Evolutionary conservation across 2,888 invertebrate genomes (phyloP).

Genomic region (Pemphredon lugubris): DNA sequence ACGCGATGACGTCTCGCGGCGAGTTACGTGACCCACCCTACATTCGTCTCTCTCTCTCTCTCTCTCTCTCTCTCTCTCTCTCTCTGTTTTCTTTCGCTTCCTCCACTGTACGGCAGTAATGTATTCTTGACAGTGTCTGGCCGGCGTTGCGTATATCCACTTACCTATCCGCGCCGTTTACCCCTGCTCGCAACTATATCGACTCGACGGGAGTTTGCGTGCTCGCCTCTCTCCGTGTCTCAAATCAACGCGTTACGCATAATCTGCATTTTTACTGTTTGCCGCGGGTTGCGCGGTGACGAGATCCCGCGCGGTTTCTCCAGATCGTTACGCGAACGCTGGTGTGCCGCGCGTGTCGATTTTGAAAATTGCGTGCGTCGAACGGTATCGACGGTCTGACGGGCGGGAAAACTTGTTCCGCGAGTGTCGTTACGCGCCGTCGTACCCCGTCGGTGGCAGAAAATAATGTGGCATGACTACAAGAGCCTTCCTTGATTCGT

Average conservation of each 20-base stretch:
- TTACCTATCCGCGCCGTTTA: too few relatives aligned
- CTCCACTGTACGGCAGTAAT: too few relatives aligned
- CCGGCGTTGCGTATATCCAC: too few relatives aligned
- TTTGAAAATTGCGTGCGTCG: conserved; percentile 24
- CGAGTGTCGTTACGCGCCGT: conserved; percentile 40
- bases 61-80: too few relatives aligned
- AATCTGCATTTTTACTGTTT: too few relatives aligned
- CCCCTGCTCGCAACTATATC: background rate
- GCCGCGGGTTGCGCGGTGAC: background rate
- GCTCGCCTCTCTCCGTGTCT: background rate
- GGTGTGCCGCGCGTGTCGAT: conserved; percentile 4
- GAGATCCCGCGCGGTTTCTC: background rate
- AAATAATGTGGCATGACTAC: conserved; percentile 60
- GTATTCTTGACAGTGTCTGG: too few relatives aligned
- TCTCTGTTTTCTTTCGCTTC: too few relatives aligned
- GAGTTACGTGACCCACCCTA: too few relatives aligned
- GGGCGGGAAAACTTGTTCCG: conserved; percentile 40
- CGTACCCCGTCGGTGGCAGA: conserved; percentile 41
- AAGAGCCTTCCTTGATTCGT: conserved; percentile 59
- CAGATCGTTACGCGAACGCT: background rate
- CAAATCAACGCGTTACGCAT: background rate
- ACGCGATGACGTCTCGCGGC: too few relatives aligned
- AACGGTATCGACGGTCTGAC: conserved; percentile 23
- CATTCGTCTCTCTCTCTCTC: too few relatives aligned
- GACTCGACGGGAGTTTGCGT: background rate